Percentiles rank a stretch among this genome's conserved stretches.
Evolutionary conservation across 2,888 invertebrate species (phyloP).

Genomic region (Microctonus aethiopoides): DNA sequence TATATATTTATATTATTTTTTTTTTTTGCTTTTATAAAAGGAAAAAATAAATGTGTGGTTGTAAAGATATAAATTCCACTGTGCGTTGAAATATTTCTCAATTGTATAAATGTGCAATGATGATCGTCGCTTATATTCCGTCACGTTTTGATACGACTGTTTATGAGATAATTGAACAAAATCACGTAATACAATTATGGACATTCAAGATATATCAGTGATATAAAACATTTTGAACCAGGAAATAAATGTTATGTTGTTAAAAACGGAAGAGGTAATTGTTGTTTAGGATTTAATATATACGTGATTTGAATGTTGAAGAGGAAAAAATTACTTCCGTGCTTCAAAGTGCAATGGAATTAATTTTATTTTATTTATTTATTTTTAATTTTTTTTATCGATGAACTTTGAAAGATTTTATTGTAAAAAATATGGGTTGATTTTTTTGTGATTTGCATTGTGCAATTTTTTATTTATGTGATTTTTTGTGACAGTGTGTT

Average conservation of each 20-base stretch:
- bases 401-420: no score
- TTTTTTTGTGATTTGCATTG: background rate
- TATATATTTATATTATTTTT: no score
- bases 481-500: background rate
- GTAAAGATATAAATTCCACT: conserved; percentile 9
- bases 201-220: conserved; percentile 1
- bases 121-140: background rate
- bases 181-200: background rate
- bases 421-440: conserved; percentile 23
- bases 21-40: background rate
- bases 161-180: conserved; percentile 24
- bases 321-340: conserved; percentile 26
- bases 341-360: background rate
- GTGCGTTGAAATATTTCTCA: conserved; percentile 1
- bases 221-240: background rate
- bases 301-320: conserved; percentile 40
- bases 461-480: background rate
- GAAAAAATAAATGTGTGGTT: background rate
- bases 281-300: background rate
- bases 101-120: conserved; percentile 6
- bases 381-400: no score
- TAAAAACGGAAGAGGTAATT: background rate
- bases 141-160: background rate
- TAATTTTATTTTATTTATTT: background rate
- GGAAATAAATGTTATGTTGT: conserved; percentile 4